A percentile compares a stretch with the other conserved stretches of the same genome.
These are phyloP conservation scores for Datnioides undecimradiatus DNA, from an alignment of 2,113 vertebrate species.

Conservation along the genomic window DNA sequence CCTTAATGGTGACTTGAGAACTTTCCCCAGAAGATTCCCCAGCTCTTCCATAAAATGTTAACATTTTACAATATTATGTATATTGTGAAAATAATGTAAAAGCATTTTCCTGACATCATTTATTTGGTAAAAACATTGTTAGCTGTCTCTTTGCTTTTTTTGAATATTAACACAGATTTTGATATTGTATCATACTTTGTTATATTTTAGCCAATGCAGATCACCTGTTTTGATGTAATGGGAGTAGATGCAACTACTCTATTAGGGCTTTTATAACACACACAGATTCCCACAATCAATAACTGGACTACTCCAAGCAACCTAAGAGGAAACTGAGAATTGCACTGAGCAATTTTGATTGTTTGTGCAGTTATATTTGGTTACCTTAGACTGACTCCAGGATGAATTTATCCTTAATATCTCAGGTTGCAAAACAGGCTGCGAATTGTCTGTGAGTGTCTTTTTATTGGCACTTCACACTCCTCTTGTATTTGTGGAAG, in stretches of 20 bases:
- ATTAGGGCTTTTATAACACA: not conserved
- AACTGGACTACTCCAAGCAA: not conserved
- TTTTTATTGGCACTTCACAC: not conserved
- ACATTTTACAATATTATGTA: no score
- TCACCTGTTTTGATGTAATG: not conserved
- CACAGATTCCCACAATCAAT: not conserved
- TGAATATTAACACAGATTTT: not conserved
- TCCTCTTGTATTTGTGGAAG: not conserved
- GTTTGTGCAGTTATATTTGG: not conserved
- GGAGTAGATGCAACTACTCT: not conserved
- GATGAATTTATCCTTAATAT: not conserved
- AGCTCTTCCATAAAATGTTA: no score
- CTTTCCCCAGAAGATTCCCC: no score
- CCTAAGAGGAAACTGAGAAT: not conserved
- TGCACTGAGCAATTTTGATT: no score
- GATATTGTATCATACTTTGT: not conserved
- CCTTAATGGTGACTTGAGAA: no score
- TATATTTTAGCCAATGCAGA: not conserved
- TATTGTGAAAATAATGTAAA: no score
- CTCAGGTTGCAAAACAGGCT: not conserved
- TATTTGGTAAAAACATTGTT: no score
- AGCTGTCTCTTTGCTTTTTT: not conserved
- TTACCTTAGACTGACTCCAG: not conserved
- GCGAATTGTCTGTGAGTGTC: not conserved
- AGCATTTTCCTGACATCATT: no score